Evolutionary conservation across 2,888 invertebrate genomes (phyloP).

Genomic region (Tachystola acroxantha): DNA sequence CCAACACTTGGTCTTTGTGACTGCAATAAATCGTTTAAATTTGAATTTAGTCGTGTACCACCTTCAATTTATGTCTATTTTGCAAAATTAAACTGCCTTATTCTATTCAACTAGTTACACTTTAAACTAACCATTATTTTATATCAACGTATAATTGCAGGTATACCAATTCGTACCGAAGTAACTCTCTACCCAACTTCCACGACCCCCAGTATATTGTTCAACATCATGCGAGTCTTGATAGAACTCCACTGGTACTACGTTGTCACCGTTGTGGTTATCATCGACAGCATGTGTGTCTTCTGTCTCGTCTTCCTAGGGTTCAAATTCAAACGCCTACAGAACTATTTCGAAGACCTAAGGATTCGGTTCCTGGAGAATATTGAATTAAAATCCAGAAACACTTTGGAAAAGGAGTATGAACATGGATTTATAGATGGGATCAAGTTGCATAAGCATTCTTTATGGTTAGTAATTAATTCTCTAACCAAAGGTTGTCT

Average conservation of each 20-base stretch:
- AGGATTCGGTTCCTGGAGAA: slow-evolving; percentile 23
- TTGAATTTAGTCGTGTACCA: too few relatives aligned
- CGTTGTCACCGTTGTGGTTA: slow-evolving; percentile 36
- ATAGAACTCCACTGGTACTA: slow-evolving; percentile 46
- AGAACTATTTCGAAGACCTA: slow-evolving; percentile 33
- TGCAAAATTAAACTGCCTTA: too few relatives aligned
- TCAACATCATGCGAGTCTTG: slow-evolving; percentile 34
- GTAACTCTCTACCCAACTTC: slow-evolving; percentile 36
- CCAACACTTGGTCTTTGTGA: too few relatives aligned
- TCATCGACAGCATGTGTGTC: slow-evolving; percentile 35
- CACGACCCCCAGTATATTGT: slow-evolving; percentile 25
- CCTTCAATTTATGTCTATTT: too few relatives aligned
- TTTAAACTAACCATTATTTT: too few relatives aligned
- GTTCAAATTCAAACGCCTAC: slow-evolving; percentile 40
- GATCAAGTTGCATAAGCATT: slow-evolving; percentile 43
- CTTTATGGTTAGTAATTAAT: slow-evolving; percentile 34
- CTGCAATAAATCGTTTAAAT: too few relatives aligned
- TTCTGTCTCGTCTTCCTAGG: slow-evolving; percentile 34
- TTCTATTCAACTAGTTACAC: too few relatives aligned
- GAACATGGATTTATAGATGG: slow-evolving; percentile 37
- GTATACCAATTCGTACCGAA: slow-evolving; percentile 38
- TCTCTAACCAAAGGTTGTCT: too few relatives aligned
- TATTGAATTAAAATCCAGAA: slow-evolving; percentile 13
- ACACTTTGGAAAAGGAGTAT: slow-evolving; percentile 26
- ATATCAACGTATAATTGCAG: slow-evolving; percentile 30